Evolutionary conservation across 2,797 vertebrate genomes (phyloP).

Genomic region (Thamnophis elegans): DNA sequence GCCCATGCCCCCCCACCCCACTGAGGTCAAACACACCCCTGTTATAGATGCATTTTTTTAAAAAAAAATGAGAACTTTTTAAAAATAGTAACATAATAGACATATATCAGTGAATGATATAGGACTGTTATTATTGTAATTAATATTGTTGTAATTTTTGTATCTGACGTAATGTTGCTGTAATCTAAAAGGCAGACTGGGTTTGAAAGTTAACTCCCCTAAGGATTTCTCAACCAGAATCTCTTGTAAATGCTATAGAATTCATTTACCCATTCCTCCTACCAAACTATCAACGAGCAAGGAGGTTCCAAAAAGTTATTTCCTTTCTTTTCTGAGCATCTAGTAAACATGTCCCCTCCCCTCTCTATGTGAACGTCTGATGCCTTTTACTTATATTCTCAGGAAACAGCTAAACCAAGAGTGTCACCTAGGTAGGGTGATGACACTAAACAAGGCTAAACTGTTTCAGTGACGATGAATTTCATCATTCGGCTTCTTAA

Average conservation of each 20-base stretch:
- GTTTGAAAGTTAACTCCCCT: not conserved
- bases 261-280: not conserved
- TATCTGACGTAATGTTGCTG: not conserved
- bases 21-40: too few relatives aligned
- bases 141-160: not conserved
- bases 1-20: too few relatives aligned
- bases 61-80: not conserved
- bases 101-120: not conserved
- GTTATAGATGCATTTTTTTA: not conserved
- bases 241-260: not conserved
- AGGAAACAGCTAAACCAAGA: not conserved
- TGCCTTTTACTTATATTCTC: not conserved
- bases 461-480: not conserved
- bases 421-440: not conserved
- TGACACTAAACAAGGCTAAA: not conserved
- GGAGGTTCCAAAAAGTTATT: not conserved
- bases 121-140: not conserved
- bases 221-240: not conserved
- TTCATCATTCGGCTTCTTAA: not conserved
- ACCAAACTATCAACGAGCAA: not conserved
- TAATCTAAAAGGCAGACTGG: not conserved
- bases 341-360: not conserved
- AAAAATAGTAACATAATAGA: not conserved
- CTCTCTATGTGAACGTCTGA: not conserved
- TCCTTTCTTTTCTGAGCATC: not conserved